Percentiles rank a stretch among this genome's conserved stretches.
These are phyloP conservation scores for Polyommatus icarus DNA, from an alignment of 2,888 invertebrate genomes.

Conservation along the genomic window DNA sequence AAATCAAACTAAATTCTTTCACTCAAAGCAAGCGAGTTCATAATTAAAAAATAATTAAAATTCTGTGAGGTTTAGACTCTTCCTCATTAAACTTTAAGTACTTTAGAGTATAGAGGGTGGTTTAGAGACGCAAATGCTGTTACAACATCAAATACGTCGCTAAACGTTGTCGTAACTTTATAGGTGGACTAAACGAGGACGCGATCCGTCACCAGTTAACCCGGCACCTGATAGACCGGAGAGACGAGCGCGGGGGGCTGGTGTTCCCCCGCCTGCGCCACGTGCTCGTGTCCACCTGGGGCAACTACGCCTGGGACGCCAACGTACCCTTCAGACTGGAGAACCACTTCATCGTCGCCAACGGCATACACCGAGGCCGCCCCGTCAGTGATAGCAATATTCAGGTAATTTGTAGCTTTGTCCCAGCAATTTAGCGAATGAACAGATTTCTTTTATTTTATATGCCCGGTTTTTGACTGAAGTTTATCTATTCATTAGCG, in stretches of 20 bases:
- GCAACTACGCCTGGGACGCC: slow-evolving; percentile 88
- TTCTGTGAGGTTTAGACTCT: too few species aligned
- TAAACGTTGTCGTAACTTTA: slow-evolving; percentile 16
- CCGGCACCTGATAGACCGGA: slow-evolving; percentile 74
- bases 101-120: too few species aligned
- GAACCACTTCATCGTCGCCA: slow-evolving; percentile 85
- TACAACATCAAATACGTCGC: too few species aligned
- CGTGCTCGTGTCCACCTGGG: slow-evolving; percentile 85
- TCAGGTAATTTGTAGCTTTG: slow-evolving; percentile 74
- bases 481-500: too few species aligned
- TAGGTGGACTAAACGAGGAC: slow-evolving; percentile 76
- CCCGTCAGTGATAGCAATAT: slow-evolving; percentile 86
- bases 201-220: slow-evolving; percentile 72
- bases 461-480: neutral
- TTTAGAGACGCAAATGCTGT: too few species aligned
- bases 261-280: slow-evolving; percentile 85
- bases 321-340: slow-evolving; percentile 82
- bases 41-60: too few species aligned
- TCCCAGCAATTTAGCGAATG: neutral
- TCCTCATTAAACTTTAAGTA: too few species aligned
- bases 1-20: too few species aligned
- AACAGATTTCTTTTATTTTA: neutral
- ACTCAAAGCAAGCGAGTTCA: too few species aligned
- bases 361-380: slow-evolving; percentile 84
- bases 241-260: slow-evolving; percentile 80